A percentile compares a stretch with the other conserved stretches of the same genome.
phyloP scores from a whole-genome alignment of 2,113 vertebrate species.

The Hippolais icterina region DNA sequence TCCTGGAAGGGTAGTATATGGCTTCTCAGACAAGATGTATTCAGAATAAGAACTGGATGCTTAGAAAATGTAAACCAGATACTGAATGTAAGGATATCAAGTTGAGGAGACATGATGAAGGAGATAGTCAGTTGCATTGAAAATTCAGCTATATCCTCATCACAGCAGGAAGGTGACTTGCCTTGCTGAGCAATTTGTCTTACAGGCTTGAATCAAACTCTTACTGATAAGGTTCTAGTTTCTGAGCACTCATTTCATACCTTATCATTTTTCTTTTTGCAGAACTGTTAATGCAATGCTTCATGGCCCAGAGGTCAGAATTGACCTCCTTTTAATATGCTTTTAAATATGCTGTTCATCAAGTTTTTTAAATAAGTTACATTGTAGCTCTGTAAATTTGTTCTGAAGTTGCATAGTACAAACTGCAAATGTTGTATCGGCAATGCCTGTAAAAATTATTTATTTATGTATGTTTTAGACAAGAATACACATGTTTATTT shows the following conservation, averaged over 20 bases:
- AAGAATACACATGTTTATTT: neutral
- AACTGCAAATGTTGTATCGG: slow-evolving; percentile 28
- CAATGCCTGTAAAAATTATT: neutral
- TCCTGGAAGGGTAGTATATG: slow-evolving; percentile 52
- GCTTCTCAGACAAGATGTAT: slow-evolving; percentile 73
- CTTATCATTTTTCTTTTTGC: slow-evolving; percentile 82
- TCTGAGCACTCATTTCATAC: slow-evolving; percentile 78
- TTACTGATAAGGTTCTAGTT: slow-evolving; percentile 81
- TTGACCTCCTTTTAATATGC: slow-evolving; percentile 77
- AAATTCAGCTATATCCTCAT: slow-evolving; percentile 78
- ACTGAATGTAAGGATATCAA: slow-evolving; percentile 64
- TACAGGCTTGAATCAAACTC: slow-evolving; percentile 79
- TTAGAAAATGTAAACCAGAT: slow-evolving; percentile 70
- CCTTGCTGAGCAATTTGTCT: slow-evolving; percentile 82
- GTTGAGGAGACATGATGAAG: slow-evolving; percentile 73
- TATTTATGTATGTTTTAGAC: neutral
- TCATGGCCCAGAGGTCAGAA: slow-evolving; percentile 82
- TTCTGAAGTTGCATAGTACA: slow-evolving; percentile 42
- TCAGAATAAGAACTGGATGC: slow-evolving; percentile 71
- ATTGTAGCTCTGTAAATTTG: slow-evolving; percentile 35
- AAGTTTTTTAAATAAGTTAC: slow-evolving; percentile 54
- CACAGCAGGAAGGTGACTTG: slow-evolving; percentile 83
- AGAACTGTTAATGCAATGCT: slow-evolving; percentile 75
- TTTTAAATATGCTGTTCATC: slow-evolving; percentile 72
- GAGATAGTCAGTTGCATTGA: slow-evolving; percentile 76